Evolutionary conservation across 2,888 invertebrate genomes (phyloP).

Genomic region (Euzophera pinguis): DNA sequence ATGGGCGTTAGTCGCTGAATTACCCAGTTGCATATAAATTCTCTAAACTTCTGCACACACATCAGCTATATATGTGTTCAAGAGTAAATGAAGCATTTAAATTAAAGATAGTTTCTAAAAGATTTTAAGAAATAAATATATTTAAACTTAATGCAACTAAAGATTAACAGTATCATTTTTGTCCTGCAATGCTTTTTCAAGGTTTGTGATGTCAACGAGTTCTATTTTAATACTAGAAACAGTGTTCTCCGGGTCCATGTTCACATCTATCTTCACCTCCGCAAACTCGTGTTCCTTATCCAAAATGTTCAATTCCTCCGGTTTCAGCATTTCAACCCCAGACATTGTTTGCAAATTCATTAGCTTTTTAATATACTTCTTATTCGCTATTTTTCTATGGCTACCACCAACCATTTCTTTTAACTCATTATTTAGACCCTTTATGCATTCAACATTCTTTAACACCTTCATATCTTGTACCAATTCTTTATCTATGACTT

Average conservation of each 20-base stretch:
- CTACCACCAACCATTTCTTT: constrained; percentile 19
- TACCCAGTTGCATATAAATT: too few relatives aligned
- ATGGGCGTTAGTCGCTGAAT: too few relatives aligned
- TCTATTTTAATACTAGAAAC: constrained; percentile 42
- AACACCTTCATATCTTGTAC: constrained; percentile 24
- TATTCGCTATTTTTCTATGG: constrained; percentile 35
- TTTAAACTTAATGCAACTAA: not conserved
- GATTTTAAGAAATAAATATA: too few relatives aligned
- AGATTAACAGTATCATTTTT: not conserved
- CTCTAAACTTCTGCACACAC: too few relatives aligned
- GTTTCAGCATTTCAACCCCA: constrained; percentile 37
- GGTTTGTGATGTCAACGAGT: constrained; percentile 24
- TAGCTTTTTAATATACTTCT: constrained; percentile 50
- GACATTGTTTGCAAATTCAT: constrained; percentile 39
- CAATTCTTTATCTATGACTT: constrained; percentile 14
- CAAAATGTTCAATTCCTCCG: constrained; percentile 39
- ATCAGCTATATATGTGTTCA: too few relatives aligned
- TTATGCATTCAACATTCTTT: constrained; percentile 38
- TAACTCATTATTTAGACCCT: constrained; percentile 34
- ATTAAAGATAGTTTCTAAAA: too few relatives aligned
- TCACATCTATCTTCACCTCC: constrained; percentile 49
- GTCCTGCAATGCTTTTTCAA: not conserved
- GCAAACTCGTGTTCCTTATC: constrained; percentile 27
- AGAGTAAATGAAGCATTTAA: too few relatives aligned
- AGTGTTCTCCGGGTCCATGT: constrained; percentile 23